phyloP scores from a whole-genome alignment of 1,140 invertebrate genomes.

The Brachionus sp. region DNA sequence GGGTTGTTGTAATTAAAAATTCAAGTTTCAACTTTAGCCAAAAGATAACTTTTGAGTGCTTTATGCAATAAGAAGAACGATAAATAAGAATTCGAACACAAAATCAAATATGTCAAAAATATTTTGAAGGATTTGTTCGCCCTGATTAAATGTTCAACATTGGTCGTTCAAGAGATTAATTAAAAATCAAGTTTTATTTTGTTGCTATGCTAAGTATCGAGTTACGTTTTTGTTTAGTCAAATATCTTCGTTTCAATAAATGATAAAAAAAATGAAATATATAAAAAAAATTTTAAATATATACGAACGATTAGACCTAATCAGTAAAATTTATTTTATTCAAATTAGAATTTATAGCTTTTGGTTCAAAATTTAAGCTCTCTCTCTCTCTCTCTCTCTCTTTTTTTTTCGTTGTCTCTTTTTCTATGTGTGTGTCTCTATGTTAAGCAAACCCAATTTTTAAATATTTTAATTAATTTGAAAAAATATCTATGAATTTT shows the following conservation, averaged over 20 bases:
- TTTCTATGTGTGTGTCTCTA: neutral
- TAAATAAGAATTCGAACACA: constrained; percentile 36
- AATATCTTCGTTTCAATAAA: constrained; percentile 19
- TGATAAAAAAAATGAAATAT: neutral
- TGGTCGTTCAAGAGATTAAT: neutral
- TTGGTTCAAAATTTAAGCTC: neutral
- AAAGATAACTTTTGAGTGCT: constrained; percentile 16
- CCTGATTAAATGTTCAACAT: constrained; percentile 12
- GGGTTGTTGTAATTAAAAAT: constrained; percentile 16
- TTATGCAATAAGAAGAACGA: constrained; percentile 19
- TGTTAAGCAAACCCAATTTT: constrained; percentile 1
- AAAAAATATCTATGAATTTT: neutral
- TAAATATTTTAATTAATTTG: constrained; percentile 37
- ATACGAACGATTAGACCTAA: constrained; percentile 24
- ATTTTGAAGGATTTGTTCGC: neutral
- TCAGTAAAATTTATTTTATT: constrained; percentile 36
- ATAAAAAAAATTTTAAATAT: neutral
- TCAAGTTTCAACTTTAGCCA: neutral
- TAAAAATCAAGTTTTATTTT: constrained; percentile 14
- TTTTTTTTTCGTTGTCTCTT: neutral
- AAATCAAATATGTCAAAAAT: constrained; percentile 35
- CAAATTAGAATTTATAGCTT: constrained; percentile 41
- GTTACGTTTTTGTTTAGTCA: constrained; percentile 25
- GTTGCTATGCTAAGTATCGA: neutral
- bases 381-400: neutral